Evolutionary conservation across 53 echinoderm and acorn worm genomes (phyloP).

Genomic region (Echinarachnius parma): DNA sequence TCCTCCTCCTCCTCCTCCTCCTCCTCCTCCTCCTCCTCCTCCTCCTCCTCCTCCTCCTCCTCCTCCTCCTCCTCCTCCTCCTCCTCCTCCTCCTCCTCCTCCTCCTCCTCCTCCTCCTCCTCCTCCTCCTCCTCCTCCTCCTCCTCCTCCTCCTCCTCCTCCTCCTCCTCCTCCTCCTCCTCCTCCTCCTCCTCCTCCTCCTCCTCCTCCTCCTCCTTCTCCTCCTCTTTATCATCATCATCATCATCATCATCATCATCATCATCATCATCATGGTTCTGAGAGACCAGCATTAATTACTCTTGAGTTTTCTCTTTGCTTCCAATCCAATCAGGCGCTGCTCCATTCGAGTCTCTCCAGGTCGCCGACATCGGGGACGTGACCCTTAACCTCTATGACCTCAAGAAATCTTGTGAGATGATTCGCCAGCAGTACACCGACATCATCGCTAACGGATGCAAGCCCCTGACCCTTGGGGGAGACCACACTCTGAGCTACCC

Average conservation of each 20-base stretch:
- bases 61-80: conserved; percentile 13
- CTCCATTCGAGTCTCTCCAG: conserved; percentile 74
- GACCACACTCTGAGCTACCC: conserved; percentile 80
- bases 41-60: conserved; percentile 8
- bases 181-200: conserved; percentile 6
- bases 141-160: conserved; percentile 6
- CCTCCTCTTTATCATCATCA: not conserved
- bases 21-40: conserved; percentile 1
- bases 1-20: not conserved
- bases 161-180: conserved; percentile 6
- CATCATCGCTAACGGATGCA: conserved; percentile 67
- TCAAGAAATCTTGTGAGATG: conserved; percentile 62
- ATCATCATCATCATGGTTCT: not conserved
- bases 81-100: conserved; percentile 10
- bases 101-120: conserved; percentile 5
- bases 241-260: not conserved
- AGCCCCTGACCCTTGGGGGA: conserved; percentile 81
- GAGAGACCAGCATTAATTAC: too few species aligned
- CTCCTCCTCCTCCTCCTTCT: conserved; percentile 4
- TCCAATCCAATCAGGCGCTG: conserved; percentile 50
- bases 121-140: conserved; percentile 6
- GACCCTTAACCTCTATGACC: conserved; percentile 64
- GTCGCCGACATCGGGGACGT: conserved; percentile 95
- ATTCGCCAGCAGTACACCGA: conserved; percentile 61
- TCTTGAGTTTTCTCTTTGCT: too few species aligned